Base-by-base conservation (phyloP, 2,888 invertebrate species). In the Lasioglossum calceatum region DNA sequence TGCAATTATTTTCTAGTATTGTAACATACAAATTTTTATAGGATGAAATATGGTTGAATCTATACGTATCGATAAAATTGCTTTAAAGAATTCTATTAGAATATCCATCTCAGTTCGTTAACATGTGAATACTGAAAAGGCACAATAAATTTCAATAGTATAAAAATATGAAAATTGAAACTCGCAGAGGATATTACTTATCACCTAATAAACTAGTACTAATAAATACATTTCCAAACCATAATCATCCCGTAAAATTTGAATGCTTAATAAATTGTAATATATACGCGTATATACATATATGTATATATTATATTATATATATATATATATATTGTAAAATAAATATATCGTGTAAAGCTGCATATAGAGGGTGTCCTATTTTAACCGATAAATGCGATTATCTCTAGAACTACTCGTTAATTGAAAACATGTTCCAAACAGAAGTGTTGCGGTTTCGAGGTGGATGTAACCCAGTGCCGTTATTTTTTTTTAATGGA, bases 111-210 rank as follows among this genome's bases (percentile, higher is more conserved):
- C 81, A 70, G 77, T 85, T 67, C 67, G 76, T 89, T 81, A 89
- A 86, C 84, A 88, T 70, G 54, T 84, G 91, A 92, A 92, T 88
- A 89, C 88, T 92, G 85, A 91, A 91, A 93, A 94, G 93, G 93
- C 93, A 93, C 93, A 92, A 93, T 91, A 88, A 92, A 87, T 92
- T 89, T 91, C 89, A 91, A 92, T 89, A 86, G 92, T 94, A 93
- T 91, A 93, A 94, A 94, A 93, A 92, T 93, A 93, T 92, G 91
- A 93, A 91, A 92, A 92, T 85, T 86, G 70, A 85, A 92, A 91
- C 86, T 85, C 87, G 90, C 85, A 89, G 82, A 88, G 82, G 83
- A 88, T 87, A 86, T 83, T 50, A 82, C 85, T 82, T 86, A 85
- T 86, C 70, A 81, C 42, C 76, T 85, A 86, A 81, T 70, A 85